Evolutionary conservation across 1,140 invertebrate species (phyloP).

Genomic region (Drosophila nebulosa): DNA sequence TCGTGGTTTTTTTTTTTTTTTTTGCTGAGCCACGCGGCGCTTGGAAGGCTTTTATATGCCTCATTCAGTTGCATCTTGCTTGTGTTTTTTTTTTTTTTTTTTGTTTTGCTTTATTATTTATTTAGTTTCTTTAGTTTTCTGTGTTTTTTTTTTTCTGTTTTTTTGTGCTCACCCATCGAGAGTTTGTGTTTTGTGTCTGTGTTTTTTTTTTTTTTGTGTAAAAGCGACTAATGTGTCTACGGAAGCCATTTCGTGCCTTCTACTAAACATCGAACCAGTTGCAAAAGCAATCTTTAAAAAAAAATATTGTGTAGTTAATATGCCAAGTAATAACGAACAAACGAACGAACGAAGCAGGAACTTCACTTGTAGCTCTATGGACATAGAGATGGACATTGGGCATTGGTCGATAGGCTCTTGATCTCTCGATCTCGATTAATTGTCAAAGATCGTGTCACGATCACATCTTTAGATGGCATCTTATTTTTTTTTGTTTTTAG

Average conservation of each 20-base stretch:
- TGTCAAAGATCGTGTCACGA: slow-evolving; percentile 18
- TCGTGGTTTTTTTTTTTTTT: slow-evolving; percentile 27
- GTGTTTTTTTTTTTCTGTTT: neutral
- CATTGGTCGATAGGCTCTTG: no score
- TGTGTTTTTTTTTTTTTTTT: slow-evolving; percentile 9
- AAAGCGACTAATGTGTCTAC: slow-evolving; percentile 79
- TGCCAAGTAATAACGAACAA: slow-evolving; percentile 65
- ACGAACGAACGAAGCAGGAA: slow-evolving; percentile 13
- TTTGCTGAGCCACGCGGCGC: slow-evolving; percentile 37
- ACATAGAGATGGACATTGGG: no score
- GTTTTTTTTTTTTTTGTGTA: slow-evolving; percentile 74
- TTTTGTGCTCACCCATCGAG: slow-evolving; percentile 9
- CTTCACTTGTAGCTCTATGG: no score
- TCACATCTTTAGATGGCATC: slow-evolving; percentile 9
- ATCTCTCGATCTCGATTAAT: neutral
- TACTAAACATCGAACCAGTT: slow-evolving; percentile 65
- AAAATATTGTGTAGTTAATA: slow-evolving; percentile 60
- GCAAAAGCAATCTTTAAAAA: slow-evolving; percentile 35
- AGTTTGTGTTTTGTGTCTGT: slow-evolving; percentile 33
- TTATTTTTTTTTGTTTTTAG: neutral
- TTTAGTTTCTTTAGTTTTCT: neutral
- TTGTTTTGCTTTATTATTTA: neutral
- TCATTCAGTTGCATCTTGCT: slow-evolving; percentile 57
- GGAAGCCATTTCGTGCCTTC: slow-evolving; percentile 78
- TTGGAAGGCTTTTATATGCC: slow-evolving; percentile 55